A percentile compares a stretch with the other conserved stretches of the same genome.
phyloP scores from a whole-genome alignment of 2,888 invertebrate species.

The Osmoderma eremita region DNA sequence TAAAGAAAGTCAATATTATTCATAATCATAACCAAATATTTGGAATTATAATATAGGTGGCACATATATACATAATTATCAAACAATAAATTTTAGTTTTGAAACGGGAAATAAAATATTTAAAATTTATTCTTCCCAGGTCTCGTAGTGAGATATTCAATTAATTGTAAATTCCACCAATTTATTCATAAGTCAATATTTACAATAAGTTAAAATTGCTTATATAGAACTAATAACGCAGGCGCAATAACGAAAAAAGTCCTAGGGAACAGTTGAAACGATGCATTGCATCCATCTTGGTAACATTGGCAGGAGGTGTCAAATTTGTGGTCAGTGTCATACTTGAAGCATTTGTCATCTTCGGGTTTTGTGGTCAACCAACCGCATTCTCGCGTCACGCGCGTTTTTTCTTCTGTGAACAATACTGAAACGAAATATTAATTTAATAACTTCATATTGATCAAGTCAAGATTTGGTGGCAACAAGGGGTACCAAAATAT shows the following conservation, averaged over 20 bases:
- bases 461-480: too few species aligned
- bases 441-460: not conserved
- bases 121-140: too few species aligned
- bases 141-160: too few species aligned
- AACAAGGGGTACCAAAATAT: too few species aligned
- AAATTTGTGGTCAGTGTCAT: slow-evolving; percentile 73
- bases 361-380: slow-evolving; percentile 61
- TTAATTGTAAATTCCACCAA: too few species aligned
- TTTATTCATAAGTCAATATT: too few species aligned
- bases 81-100: too few species aligned
- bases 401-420: slow-evolving; percentile 60
- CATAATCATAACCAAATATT: too few species aligned
- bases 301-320: slow-evolving; percentile 74
- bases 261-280: slow-evolving; percentile 11
- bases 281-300: slow-evolving; percentile 69
- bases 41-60: too few species aligned
- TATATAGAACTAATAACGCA: not conserved
- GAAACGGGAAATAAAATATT: too few species aligned
- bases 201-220: not conserved
- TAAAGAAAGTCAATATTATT: too few species aligned
- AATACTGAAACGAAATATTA: slow-evolving; percentile 59
- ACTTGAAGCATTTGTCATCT: slow-evolving; percentile 65
- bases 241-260: not conserved
- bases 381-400: slow-evolving; percentile 72
- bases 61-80: too few species aligned